A percentile compares a stretch with the other conserved stretches of the same genome.
These are phyloP conservation scores for Pteropus alecto DNA, from an alignment of 2,113 vertebrate genomes.

Conservation along the genomic window DNA sequence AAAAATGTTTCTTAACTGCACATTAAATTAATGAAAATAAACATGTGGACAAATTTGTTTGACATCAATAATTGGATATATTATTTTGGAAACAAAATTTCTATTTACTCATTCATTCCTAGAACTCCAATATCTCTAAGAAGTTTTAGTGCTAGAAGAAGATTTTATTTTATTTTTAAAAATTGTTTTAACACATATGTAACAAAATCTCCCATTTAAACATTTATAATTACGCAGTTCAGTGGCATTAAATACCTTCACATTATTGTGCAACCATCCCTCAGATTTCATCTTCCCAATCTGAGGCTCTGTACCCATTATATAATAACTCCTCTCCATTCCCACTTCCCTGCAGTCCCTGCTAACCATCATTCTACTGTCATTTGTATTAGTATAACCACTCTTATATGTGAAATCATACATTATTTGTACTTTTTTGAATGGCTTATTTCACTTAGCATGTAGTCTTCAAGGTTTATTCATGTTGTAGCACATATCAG, in stretches of 20 bases:
- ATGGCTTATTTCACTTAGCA: neutral
- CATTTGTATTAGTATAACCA: neutral
- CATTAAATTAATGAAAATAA: neutral
- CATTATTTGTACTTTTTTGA: neutral
- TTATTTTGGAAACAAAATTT: neutral
- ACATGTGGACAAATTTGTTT: neutral
- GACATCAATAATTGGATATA: neutral
- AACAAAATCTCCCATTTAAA: neutral
- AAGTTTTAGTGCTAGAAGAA: neutral
- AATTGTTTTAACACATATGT: neutral
- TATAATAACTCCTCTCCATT: neutral
- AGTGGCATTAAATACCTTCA: neutral
- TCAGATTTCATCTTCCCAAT: neutral
- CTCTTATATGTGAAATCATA: neutral
- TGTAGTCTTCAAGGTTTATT: neutral
- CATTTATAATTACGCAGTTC: neutral
- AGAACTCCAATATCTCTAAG: neutral
- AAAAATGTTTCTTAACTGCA: neutral
- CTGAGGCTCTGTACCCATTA: neutral
- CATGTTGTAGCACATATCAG: neutral
- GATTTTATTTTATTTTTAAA: neutral
- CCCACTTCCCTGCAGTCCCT: too few relatives aligned
- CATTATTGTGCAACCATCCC: neutral
- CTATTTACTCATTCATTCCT: neutral
- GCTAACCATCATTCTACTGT: neutral